Conservation (phyloP, 2,113 vertebrate genomes). For the Gnathonemus echidnorhynchus region DNA sequence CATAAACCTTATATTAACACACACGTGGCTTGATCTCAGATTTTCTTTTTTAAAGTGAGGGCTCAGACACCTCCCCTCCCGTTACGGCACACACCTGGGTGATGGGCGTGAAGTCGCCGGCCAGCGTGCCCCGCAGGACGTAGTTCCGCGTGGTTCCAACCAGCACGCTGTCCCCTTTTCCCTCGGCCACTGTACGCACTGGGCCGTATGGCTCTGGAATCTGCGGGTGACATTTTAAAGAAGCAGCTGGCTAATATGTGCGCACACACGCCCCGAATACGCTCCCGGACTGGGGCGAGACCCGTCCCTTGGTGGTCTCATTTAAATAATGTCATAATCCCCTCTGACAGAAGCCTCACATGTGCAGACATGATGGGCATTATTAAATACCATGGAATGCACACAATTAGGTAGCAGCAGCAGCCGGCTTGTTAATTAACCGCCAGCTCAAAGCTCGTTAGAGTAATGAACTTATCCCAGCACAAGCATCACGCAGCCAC, state of each 20-base stretch:
- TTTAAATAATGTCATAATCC: conserved; percentile 17
- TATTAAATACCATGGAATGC: conserved; percentile 7
- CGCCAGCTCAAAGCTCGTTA: conserved; percentile 4
- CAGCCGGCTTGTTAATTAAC: conserved; percentile 9
- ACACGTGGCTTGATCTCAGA: neutral
- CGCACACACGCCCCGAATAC: neutral
- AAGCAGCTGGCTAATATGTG: neutral
- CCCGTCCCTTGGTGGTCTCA: neutral
- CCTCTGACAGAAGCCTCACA: neutral
- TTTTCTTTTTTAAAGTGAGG: neutral
- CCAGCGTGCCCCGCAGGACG: conserved; percentile 80
- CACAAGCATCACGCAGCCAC: neutral
- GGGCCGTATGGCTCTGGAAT: conserved; percentile 91
- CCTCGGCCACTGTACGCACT: conserved; percentile 87
- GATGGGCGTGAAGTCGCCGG: conserved; percentile 81
- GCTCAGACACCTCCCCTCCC: neutral
- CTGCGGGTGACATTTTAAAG: conserved; percentile 46
- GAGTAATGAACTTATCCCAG: conserved; percentile 8
- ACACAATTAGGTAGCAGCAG: neutral
- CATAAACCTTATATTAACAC: neutral
- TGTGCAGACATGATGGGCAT: neutral
- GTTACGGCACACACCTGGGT: conserved; percentile 71
- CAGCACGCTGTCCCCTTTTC: conserved; percentile 78
- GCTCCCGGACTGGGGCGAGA: neutral
- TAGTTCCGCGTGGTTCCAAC: conserved; percentile 94